phyloP scores from a whole-genome alignment of 2,797 vertebrate genomes.

The Pseudochaenichthys georgianus region DNA sequence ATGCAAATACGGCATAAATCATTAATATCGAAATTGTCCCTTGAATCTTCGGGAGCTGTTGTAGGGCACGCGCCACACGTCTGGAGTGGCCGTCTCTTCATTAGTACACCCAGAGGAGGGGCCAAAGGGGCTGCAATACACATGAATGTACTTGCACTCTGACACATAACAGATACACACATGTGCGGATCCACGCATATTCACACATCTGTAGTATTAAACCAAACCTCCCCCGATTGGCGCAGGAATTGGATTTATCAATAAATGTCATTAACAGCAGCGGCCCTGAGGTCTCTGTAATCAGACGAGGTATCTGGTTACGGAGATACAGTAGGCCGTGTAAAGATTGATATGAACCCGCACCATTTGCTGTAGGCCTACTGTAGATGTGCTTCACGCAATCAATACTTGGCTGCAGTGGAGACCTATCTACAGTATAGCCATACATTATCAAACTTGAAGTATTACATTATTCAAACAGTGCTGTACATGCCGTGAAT shows the following conservation, averaged over 20 bases:
- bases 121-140: constrained; percentile 28
- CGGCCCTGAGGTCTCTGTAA: constrained; percentile 70
- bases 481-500: constrained; percentile 64
- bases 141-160: constrained; percentile 63
- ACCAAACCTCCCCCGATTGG: constrained; percentile 65
- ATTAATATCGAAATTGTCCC: constrained; percentile 86
- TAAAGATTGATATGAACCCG: constrained; percentile 80
- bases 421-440: constrained; percentile 84
- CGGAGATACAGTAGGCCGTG: constrained; percentile 72
- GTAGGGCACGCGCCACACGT: constrained; percentile 71
- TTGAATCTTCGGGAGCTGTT: constrained; percentile 70
- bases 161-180: constrained; percentile 63
- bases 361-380: constrained; percentile 66
- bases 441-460: constrained; percentile 82
- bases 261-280: constrained; percentile 76
- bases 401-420: constrained; percentile 84
- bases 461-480: constrained; percentile 81
- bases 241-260: constrained; percentile 72
- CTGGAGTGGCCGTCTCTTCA: constrained; percentile 76
- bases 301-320: constrained; percentile 77
- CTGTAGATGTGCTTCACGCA: constrained; percentile 83
- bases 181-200: constrained; percentile 25
- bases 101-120: constrained; percentile 74
- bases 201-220: constrained; percentile 53
- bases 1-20: constrained; percentile 88